A percentile compares a stretch with the other conserved stretches of the same genome.
Conservation (phyloP, 2,113 vertebrate species). For the Atherinomorus stipes region DNA sequence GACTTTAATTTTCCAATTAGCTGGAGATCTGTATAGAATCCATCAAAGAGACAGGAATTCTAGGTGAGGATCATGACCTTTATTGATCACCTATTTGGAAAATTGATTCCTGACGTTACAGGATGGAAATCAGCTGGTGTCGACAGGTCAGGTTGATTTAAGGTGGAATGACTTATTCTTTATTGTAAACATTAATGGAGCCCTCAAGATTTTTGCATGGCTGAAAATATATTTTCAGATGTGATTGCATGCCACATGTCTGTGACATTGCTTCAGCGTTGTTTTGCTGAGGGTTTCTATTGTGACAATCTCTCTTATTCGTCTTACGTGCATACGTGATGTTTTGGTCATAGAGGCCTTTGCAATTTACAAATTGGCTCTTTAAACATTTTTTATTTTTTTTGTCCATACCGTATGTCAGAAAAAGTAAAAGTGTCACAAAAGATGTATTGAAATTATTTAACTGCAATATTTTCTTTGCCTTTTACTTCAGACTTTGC, state of each 20-base stretch:
- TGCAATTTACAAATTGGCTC: neutral
- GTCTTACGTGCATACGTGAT: neutral
- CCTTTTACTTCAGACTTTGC: too few relatives aligned
- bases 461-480: too few relatives aligned
- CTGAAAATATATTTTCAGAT: neutral
- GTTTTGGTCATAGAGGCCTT: neutral
- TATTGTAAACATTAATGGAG: neutral
- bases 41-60: constrained; percentile 35
- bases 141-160: constrained; percentile 36
- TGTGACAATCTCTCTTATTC: neutral
- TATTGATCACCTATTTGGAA: constrained; percentile 55
- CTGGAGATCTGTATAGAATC: constrained; percentile 57
- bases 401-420: too few relatives aligned
- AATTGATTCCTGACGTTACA: constrained; percentile 44
- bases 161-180: constrained; percentile 7
- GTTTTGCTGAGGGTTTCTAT: neutral
- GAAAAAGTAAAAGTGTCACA: too few relatives aligned
- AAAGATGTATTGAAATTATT: too few relatives aligned
- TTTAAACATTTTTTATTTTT: neutral
- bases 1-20: constrained; percentile 77
- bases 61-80: constrained; percentile 42
- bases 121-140: constrained; percentile 19
- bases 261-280: neutral
- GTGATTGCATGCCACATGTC: neutral
- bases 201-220: neutral